These are phyloP conservation scores for Copidosoma floridanum DNA, from an alignment of 1,140 invertebrate genomes.

Conservation along the genomic window DNA sequence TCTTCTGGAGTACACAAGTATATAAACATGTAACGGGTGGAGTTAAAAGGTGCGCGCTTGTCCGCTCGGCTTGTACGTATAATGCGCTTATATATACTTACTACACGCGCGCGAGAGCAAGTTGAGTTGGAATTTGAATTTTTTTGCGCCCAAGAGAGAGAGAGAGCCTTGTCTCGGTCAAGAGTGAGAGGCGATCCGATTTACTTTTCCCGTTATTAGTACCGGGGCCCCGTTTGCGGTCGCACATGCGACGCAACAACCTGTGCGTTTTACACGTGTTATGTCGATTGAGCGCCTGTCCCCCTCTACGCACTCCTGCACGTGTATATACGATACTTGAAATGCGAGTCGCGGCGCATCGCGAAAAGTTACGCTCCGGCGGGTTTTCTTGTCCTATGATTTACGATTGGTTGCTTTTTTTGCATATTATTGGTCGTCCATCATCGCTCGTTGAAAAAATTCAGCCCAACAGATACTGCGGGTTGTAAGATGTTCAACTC, in stretches of 20 bases:
- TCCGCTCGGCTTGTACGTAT: background rate
- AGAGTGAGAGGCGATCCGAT: constrained; percentile 53
- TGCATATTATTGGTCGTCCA: too few relatives aligned
- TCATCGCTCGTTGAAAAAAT: too few relatives aligned
- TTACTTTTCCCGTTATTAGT: constrained; percentile 53
- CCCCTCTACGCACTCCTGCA: background rate
- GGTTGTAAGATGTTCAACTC: too few relatives aligned
- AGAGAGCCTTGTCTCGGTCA: constrained; percentile 34
- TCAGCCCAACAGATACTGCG: too few relatives aligned
- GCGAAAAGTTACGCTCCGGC: too few relatives aligned
- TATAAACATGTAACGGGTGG: too few relatives aligned
- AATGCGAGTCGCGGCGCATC: too few relatives aligned
- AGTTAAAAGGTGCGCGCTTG: background rate
- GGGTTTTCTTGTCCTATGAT: too few relatives aligned
- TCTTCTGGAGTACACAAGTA: too few relatives aligned
- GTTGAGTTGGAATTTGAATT: constrained; percentile 44
- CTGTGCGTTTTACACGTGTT: background rate
- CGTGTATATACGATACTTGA: background rate
- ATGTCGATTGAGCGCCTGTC: background rate
- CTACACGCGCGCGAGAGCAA: constrained; percentile 32
- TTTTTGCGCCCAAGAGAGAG: constrained; percentile 30
- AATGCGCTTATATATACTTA: constrained; percentile 20
- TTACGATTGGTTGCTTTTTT: too few relatives aligned
- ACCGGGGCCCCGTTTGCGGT: constrained; percentile 17
- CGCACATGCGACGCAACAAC: background rate